phyloP scores from a whole-genome alignment of 2,797 vertebrate species.

The Sebastes minor region DNA sequence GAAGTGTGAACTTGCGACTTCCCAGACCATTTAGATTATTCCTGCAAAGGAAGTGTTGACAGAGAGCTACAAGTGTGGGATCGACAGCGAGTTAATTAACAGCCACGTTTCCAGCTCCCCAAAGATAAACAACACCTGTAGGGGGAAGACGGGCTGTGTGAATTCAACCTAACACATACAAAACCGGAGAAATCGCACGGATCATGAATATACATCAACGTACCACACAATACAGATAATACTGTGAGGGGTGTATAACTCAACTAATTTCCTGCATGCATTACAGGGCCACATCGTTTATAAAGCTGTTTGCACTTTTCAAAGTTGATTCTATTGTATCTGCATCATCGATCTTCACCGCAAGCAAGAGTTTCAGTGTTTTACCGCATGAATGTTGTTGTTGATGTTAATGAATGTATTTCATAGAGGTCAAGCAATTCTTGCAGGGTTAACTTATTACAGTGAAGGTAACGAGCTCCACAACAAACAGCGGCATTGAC shows the following conservation, averaged over 20 bases:
- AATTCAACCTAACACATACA: constrained; percentile 51
- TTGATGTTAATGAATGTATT: constrained; percentile 16
- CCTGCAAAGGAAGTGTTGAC: constrained; percentile 78
- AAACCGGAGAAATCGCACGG: constrained; percentile 22
- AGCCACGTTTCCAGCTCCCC: constrained; percentile 52
- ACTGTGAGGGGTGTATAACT: background rate
- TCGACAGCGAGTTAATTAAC: constrained; percentile 70
- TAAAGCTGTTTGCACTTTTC: constrained; percentile 3
- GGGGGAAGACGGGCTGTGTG: constrained; percentile 24
- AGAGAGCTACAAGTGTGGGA: constrained; percentile 53
- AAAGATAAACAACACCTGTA: constrained; percentile 67
- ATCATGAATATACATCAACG: constrained; percentile 44
- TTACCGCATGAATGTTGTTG: background rate
- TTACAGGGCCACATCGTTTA: background rate
- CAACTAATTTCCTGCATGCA: constrained; percentile 4
- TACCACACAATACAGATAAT: constrained; percentile 13
- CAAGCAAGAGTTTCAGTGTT: background rate
- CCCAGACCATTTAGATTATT: constrained; percentile 70
- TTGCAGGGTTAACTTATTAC: constrained; percentile 19
- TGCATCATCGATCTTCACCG: background rate
- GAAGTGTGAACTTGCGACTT: constrained; percentile 68
- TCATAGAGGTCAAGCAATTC: constrained; percentile 28
- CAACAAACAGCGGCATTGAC: constrained; percentile 14
- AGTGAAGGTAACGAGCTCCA: constrained; percentile 11
- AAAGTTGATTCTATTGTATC: constrained; percentile 4